A percentile compares a stretch with the other conserved stretches of the same genome.
Evolutionary conservation across 2,797 vertebrate genomes (phyloP).

Genomic region (Paramormyrops hopkinsi): DNA sequence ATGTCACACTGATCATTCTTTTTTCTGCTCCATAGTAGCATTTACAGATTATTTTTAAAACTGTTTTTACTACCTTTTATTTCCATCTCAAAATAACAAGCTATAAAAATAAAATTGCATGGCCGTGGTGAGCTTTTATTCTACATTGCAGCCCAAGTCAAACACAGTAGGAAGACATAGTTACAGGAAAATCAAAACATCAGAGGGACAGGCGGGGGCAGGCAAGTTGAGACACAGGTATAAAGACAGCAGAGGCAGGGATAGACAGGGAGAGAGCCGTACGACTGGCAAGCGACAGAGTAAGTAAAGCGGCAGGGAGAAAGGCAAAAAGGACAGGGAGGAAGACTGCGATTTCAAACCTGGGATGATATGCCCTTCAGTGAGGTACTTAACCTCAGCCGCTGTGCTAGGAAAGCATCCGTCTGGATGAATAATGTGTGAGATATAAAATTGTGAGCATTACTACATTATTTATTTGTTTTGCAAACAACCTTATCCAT

Average conservation of each 20-base stretch:
- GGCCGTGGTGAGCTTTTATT: not conserved
- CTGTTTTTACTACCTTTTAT: not conserved
- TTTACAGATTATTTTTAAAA: not conserved
- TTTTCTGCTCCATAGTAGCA: not conserved
- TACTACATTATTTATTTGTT: constrained; percentile 18
- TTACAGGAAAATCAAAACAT: not conserved
- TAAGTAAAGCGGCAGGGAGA: not conserved
- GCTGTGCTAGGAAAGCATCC: not conserved
- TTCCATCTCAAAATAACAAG: not conserved
- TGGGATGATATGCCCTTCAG: constrained; percentile 3
- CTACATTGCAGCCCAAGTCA: not conserved
- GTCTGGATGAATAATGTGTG: constrained; percentile 11
- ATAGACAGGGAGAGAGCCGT: not conserved
- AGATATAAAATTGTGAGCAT: constrained; percentile 17
- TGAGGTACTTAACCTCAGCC: constrained; percentile 10
- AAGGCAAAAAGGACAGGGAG: not conserved
- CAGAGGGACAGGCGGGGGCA: not conserved
- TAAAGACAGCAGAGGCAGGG: not conserved
- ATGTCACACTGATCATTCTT: not conserved
- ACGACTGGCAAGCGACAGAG: not conserved
- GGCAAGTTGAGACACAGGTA: not conserved
- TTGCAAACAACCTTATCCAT: constrained; percentile 13
- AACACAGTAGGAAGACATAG: not conserved
- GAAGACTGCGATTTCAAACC: not conserved
- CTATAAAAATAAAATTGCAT: not conserved